phyloP scores from a whole-genome alignment of 2,113 vertebrate genomes.

The Scomber colias region DNA sequence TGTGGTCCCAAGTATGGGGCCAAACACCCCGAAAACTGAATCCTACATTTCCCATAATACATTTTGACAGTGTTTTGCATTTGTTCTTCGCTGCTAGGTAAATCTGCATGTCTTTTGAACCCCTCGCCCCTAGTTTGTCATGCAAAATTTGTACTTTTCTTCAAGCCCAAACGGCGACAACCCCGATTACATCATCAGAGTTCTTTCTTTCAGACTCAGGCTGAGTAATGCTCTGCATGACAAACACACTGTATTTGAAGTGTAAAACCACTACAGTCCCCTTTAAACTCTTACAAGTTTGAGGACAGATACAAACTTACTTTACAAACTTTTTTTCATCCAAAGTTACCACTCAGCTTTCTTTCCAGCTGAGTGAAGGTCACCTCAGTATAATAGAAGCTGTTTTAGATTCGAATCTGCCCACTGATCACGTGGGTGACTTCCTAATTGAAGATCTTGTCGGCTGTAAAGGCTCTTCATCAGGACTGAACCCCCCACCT shows the following conservation, averaged over 20 bases:
- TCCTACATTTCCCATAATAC: background rate
- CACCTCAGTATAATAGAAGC: constrained; percentile 41
- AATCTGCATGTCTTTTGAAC: background rate
- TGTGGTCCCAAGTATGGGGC: background rate
- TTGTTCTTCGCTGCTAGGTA: background rate
- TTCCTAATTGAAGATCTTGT: constrained; percentile 70
- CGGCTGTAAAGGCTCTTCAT: constrained; percentile 43
- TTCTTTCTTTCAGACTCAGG: background rate
- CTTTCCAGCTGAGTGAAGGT: constrained; percentile 49
- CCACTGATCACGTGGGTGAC: constrained; percentile 48
- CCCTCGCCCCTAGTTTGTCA: background rate
- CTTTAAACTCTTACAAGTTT: background rate
- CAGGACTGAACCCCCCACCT: constrained; percentile 8
- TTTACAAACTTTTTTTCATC: background rate
- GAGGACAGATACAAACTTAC: background rate
- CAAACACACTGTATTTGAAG: background rate
- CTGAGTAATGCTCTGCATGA: background rate
- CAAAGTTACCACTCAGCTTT: constrained; percentile 37
- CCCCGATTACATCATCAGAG: no score
- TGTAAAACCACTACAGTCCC: background rate
- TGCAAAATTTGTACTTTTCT: background rate
- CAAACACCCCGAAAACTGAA: background rate
- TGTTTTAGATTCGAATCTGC: constrained; percentile 55
- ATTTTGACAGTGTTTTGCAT: background rate
- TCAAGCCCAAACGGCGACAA: background rate